Evolutionary conservation across 1,140 invertebrate genomes (phyloP).

Genomic region (Metaphire vulgaris): DNA sequence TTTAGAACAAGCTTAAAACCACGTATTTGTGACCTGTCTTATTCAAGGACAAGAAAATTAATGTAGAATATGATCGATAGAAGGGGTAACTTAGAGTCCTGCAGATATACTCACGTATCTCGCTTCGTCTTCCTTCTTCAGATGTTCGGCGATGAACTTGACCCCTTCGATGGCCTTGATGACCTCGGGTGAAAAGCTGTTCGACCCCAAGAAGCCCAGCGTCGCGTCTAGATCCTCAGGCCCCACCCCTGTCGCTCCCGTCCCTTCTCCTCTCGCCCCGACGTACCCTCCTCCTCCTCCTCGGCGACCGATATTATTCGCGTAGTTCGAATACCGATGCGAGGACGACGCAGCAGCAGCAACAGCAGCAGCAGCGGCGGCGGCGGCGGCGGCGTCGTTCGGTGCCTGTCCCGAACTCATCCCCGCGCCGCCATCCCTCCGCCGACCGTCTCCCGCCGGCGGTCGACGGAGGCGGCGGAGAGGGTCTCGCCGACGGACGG

Average conservation of each 20-base stretch:
- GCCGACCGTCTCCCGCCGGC: background rate
- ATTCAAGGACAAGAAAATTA: too few species aligned
- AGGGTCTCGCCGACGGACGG: background rate
- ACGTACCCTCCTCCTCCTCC: too few species aligned
- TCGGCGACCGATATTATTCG: slow-evolving; percentile 1
- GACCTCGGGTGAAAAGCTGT: slow-evolving; percentile 71
- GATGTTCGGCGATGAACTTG: slow-evolving; percentile 92
- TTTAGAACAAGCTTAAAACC: too few species aligned
- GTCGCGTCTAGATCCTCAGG: slow-evolving; percentile 3
- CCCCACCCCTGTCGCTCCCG: background rate
- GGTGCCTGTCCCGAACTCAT: background rate
- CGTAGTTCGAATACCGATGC: background rate
- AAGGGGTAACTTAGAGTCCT: too few species aligned
- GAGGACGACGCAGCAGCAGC: background rate
- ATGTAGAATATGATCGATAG: too few species aligned
- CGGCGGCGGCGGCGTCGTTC: too few species aligned
- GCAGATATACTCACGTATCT: slow-evolving; percentile 25
- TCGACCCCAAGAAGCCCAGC: slow-evolving; percentile 39
- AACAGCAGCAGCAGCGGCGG: too few species aligned
- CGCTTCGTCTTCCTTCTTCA: slow-evolving; percentile 59
- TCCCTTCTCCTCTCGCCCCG: background rate
- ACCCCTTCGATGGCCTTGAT: slow-evolving; percentile 85
- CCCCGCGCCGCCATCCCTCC: background rate
- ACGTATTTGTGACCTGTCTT: too few species aligned
- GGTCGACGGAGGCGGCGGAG: background rate